A percentile compares a stretch with the other conserved stretches of the same genome.
phyloP scores from a whole-genome alignment of 2,888 invertebrate species.

The Hedya salicella region DNA sequence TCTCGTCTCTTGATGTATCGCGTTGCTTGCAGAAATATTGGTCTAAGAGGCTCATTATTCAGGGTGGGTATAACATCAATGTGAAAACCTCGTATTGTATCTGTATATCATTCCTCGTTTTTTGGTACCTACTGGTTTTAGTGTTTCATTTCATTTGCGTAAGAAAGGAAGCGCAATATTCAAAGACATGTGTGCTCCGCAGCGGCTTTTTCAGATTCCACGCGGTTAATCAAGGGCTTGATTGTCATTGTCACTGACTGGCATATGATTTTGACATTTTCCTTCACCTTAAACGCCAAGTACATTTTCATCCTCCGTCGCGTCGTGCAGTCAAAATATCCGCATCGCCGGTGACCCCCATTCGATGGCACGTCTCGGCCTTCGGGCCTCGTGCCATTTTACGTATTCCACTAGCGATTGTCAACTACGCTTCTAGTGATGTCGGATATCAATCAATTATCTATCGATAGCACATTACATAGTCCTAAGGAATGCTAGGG shows the following conservation, averaged over 20 bases:
- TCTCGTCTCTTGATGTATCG: neutral
- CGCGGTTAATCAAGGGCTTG: neutral
- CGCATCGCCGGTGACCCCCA: slow-evolving; percentile 67
- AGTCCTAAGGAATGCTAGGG: no score
- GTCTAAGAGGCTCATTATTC: no score
- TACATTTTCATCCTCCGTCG: slow-evolving; percentile 17
- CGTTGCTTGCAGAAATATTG: no score
- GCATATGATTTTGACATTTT: neutral
- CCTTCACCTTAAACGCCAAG: slow-evolving; percentile 6
- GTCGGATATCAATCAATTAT: slow-evolving; percentile 42
- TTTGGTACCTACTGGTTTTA: no score
- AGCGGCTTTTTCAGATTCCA: no score
- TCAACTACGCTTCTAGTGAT: slow-evolving; percentile 40
- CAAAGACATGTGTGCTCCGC: no score
- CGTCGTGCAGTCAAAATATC: slow-evolving; percentile 55
- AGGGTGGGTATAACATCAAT: no score
- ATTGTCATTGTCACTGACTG: neutral
- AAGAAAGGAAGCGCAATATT: no score
- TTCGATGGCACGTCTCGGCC: slow-evolving; percentile 69
- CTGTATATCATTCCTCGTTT: no score
- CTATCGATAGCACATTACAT: neutral
- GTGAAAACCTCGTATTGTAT: no score
- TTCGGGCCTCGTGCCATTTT: slow-evolving; percentile 63
- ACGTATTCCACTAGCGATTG: slow-evolving; percentile 59
- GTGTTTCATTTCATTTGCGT: no score